Conservation (phyloP, 2,888 invertebrate genomes). For the Synanthedon vespiformis region DNA sequence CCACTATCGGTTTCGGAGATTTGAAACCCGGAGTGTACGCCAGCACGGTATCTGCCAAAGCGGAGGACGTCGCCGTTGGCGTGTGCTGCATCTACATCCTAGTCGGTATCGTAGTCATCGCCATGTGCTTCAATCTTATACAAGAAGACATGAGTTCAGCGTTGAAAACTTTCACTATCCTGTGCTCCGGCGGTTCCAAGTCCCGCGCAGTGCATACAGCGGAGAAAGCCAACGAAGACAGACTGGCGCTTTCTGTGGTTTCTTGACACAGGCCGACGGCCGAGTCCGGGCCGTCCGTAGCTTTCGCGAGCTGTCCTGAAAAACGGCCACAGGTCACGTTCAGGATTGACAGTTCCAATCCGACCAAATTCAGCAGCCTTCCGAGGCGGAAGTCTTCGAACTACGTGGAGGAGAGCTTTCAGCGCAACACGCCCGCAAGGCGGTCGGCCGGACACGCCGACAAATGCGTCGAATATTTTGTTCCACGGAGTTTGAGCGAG, state of each 20-base stretch:
- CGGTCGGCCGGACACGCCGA: slow-evolving; percentile 73
- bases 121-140: slow-evolving; percentile 88
- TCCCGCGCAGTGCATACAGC: slow-evolving; percentile 49
- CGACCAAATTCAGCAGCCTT: slow-evolving; percentile 68
- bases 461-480: slow-evolving; percentile 83
- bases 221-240: slow-evolving; percentile 60
- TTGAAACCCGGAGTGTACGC: slow-evolving; percentile 75
- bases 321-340: slow-evolving; percentile 44
- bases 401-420: slow-evolving; percentile 63
- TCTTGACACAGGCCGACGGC: slow-evolving; percentile 70
- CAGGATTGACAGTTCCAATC: slow-evolving; percentile 46
- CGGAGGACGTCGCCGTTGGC: slow-evolving; percentile 77
- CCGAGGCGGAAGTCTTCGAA: slow-evolving; percentile 58
- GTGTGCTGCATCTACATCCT: slow-evolving; percentile 85
- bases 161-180: slow-evolving; percentile 24
- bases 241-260: slow-evolving; percentile 60
- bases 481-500: slow-evolving; percentile 86
- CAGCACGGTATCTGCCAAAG: slow-evolving; percentile 52
- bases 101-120: slow-evolving; percentile 86
- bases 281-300: slow-evolving; percentile 39
- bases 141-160: slow-evolving; percentile 77
- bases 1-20: slow-evolving; percentile 88
- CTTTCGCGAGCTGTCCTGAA: slow-evolving; percentile 21
- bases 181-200: slow-evolving; percentile 32
- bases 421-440: slow-evolving; percentile 74